Evolutionary conservation across 1,140 invertebrate species (phyloP), one percentile per base, ranked within the genome.

Genomic region (Monomorium pharaonis): DNA sequence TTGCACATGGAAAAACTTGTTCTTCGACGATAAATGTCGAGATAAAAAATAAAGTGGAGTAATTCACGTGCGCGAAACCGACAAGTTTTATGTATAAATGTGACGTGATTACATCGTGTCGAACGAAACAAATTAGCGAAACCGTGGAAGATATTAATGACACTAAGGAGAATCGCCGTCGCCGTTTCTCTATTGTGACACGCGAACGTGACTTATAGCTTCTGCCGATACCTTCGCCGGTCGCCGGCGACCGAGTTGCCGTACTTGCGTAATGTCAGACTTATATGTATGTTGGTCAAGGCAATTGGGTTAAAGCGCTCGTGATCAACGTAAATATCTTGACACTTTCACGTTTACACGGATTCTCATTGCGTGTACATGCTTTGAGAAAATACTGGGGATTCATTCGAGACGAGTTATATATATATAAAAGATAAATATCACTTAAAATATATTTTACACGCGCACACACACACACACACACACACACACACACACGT

Each of bases 211-310:
- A 89, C 76, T 62, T 75, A 72, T 56, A 44, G 67, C 74, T 81
- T 89, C 85, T 89, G 62, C 75, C 88, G 24, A 89, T 90, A 87
- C 63, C 51, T 76, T 21, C 18, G 30, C 33, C 27, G 63, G 12
- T 85, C 44, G 33, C 44, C 18, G 37, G 18, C 37, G n/a, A 72
- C 33, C 47, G 78, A 21, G 33, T 88, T 76, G 27, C 30, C 30
- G 21, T 47, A 76, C 63, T 90, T 89, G 77, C 72, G 78, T 86
- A 90, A 90, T 63, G 27, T 44, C 63, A 60, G 42, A 67, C 67
- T 60, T 60, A 54, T 21, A 58, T 27, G 84, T 87, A 94, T 94
- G 87, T 94, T 92, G 93, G 94, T 93, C 94, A 94, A 94, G 94
- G 93, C 92, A 92, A 94, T 93, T 94, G 90, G 91, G 93, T 94